Percentiles rank a stretch among this genome's conserved stretches.
Conservation (phyloP, 2,113 vertebrate species). For the Verasper variegatus region DNA sequence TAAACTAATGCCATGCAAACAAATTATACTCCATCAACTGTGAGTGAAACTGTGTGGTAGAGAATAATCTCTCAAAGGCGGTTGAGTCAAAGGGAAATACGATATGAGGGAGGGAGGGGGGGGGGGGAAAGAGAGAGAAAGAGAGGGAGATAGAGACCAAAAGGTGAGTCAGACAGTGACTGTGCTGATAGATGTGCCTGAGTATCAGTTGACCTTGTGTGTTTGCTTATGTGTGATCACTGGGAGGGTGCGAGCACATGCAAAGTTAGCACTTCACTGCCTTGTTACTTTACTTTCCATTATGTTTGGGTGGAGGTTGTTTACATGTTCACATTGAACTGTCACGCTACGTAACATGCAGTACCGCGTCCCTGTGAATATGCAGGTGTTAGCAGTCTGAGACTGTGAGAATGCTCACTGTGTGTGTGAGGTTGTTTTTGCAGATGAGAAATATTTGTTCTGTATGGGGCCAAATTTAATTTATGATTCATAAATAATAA, state of each 20-base stretch:
- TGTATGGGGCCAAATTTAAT: background rate
- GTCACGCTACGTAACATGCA: background rate
- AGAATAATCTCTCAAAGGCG: conserved; percentile 25
- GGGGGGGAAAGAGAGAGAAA: background rate
- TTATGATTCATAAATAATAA: background rate
- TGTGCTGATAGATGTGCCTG: conserved; percentile 24
- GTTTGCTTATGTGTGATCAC: background rate
- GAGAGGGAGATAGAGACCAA: conserved; percentile 13
- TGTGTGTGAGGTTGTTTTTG: background rate
- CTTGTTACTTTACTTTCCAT: conserved; percentile 26
- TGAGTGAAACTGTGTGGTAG: conserved; percentile 40
- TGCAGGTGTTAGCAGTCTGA: background rate
- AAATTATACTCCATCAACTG: conserved; percentile 17
- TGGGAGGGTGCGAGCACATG: background rate
- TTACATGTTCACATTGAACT: conserved; percentile 18
- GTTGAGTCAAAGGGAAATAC: conserved; percentile 48
- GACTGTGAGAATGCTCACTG: background rate
- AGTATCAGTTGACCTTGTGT: conserved; percentile 52
- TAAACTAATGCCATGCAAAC: conserved; percentile 13
- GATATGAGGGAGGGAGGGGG: conserved; percentile 13
- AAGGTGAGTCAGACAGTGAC: conserved; percentile 54
- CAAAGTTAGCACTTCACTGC: conserved; percentile 39
- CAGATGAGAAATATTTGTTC: background rate
- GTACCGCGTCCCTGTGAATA: background rate
- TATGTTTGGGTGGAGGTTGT: conserved; percentile 8